These are phyloP conservation scores for Campylomormyrus numenius DNA, from an alignment of 2,113 vertebrate species.

Conservation along the genomic window DNA sequence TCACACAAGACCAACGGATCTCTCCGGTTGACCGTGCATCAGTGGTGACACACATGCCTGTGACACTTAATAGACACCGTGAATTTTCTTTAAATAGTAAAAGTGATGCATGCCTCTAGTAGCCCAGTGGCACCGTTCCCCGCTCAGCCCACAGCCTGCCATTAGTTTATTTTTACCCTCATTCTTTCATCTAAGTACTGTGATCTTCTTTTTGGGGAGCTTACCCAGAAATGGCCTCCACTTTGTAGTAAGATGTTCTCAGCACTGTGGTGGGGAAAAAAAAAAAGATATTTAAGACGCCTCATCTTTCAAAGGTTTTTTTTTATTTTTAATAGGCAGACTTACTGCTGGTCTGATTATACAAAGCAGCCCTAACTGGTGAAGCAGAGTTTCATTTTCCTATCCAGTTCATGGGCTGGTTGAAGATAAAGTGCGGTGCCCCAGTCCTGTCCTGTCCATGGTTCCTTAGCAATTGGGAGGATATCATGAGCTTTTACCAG, in stretches of 20 bases:
- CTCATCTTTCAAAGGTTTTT: background rate
- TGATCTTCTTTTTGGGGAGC: background rate
- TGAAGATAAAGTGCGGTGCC: background rate
- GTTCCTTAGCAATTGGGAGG: background rate
- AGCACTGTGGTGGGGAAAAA: background rate
- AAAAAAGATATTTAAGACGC: background rate
- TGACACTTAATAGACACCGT: background rate
- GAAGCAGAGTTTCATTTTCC: background rate
- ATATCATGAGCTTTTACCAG: background rate
- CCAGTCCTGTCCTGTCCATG: background rate
- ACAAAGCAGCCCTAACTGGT: background rate
- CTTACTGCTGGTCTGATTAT: background rate
- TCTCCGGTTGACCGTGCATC: background rate
- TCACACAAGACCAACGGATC: constrained; percentile 21
- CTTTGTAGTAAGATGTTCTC: background rate
- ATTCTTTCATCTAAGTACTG: background rate
- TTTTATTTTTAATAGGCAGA: background rate
- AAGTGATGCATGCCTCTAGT: background rate
- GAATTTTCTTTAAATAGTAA: background rate
- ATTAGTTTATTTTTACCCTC: background rate
- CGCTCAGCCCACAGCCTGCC: background rate
- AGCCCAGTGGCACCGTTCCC: background rate
- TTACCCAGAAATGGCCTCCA: background rate
- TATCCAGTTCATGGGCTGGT: background rate
- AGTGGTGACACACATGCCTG: background rate